Conservation (phyloP, 2,797 vertebrate genomes). For the Pipistrellus kuhlii region DNA sequence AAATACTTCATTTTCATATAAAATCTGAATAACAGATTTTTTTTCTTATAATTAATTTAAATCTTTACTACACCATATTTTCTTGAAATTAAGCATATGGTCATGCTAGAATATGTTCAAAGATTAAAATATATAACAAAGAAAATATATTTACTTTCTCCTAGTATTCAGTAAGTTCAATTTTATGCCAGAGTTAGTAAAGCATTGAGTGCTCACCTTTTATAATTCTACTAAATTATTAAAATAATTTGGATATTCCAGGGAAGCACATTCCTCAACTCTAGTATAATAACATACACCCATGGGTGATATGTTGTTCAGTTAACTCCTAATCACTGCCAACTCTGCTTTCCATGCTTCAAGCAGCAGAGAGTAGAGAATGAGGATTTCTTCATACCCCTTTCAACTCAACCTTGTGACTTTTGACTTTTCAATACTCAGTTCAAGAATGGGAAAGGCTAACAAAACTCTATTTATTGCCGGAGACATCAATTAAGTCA, state of each 20-base stretch:
- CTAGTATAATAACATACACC: background rate
- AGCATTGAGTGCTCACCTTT: background rate
- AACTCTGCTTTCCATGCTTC: background rate
- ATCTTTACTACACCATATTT: background rate
- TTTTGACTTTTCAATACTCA: background rate
- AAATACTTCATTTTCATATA: conserved; percentile 18
- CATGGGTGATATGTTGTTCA: fast-evolving
- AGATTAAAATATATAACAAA: background rate
- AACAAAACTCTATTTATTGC: background rate
- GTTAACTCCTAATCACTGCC: background rate
- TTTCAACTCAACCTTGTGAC: background rate
- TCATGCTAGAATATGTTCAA: background rate
- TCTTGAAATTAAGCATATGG: background rate
- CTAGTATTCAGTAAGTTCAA: background rate
- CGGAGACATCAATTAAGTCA: background rate
- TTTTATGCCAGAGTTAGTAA: background rate
- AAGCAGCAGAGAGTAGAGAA: background rate
- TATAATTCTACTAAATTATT: background rate
- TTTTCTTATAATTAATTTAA: conserved; percentile 21
- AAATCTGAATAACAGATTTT: background rate
- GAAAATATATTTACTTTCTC: background rate
- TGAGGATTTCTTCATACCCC: background rate
- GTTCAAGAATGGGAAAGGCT: background rate
- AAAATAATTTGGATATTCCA: background rate
- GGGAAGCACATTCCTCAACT: background rate